Conservation (phyloP, 23 tunicate genomes). For the Styela plicata region DNA sequence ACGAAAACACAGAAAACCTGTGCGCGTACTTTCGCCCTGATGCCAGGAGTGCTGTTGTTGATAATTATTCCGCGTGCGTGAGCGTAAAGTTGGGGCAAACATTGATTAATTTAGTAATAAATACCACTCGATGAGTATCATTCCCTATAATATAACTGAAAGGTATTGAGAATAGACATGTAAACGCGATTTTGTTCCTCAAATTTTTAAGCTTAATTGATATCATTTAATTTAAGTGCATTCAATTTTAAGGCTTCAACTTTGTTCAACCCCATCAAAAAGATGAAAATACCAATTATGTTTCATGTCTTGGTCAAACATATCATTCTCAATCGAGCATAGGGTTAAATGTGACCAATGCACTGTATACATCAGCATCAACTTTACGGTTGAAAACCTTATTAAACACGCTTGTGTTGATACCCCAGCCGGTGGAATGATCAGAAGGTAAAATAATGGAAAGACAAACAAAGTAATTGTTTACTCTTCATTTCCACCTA, state of each 20-base stretch:
- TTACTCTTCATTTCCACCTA: constrained; percentile 7
- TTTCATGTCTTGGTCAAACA: background rate
- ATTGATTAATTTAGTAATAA: constrained; percentile 2
- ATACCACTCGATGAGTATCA: background rate
- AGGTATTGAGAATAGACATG: too few relatives aligned
- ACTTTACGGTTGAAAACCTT: constrained; percentile 20
- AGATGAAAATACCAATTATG: background rate
- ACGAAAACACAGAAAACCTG: constrained; percentile 14
- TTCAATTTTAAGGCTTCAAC: background rate
- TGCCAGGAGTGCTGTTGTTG: background rate
- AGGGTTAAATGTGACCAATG: constrained; percentile 36
- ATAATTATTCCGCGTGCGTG: constrained; percentile 33
- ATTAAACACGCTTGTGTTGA: constrained; percentile 28
- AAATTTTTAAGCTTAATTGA: background rate
- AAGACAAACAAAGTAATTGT: constrained; percentile 31
- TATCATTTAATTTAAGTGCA: background rate
- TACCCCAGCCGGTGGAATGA: background rate
- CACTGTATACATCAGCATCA: constrained; percentile 19
- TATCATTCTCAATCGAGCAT: background rate
- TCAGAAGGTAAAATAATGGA: constrained; percentile 28
- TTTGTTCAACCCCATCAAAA: background rate
- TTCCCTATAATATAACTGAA: too few relatives aligned
- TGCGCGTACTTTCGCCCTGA: constrained; percentile 23
- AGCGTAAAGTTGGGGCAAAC: constrained; percentile 37
- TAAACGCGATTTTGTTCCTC: background rate